Base-by-base conservation (phyloP, 2,113 vertebrate genomes). In the Acrocephalus arundinaceus region DNA sequence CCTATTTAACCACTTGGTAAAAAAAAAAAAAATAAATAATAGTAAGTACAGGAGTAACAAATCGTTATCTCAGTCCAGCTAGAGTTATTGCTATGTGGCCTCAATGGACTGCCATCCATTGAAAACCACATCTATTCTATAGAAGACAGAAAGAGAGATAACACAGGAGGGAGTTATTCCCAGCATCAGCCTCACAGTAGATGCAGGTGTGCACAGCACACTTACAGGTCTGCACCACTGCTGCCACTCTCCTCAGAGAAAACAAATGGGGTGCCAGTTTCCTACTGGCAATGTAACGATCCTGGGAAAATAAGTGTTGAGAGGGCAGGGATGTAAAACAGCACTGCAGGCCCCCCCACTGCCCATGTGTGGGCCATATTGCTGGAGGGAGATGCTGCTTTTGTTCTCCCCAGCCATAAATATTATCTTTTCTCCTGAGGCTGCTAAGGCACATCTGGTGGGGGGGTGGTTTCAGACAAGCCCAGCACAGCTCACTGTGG, bases 121-220 rank as follows among this genome's bases (percentile, higher is more conserved):
- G 67, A 9, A 33, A 95, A 82, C 73, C 1, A 11, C 31, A 87
- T 41, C 2, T 7, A 82, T 39, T 45, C 43, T 45, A 45, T 0
- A 41, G 43, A 87, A 82, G 58, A 83, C 0, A 4, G 51, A 63
- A 82, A 58, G 33, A 63, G 33, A 20, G 2, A n/a, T 31, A 48
- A 68, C 0, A 3, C n/a, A 52, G 65, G 22, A 1, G 2, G 37
- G 21, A 46, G 45, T 11, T 68, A 58, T 78, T 45, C 61, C 41
- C 52, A 89, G 33, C 33, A 59, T 15, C 1, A 0, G 46, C 27
- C 65, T 67, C 45, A 11, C 0, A 0, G 61, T 5, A 73, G 49
- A 48, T 21, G 51, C 7, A 68, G 67, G 58, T 19, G 30, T 46
- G 41, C n/a, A 45, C 1, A 3, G 58, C 27, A 58, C 1, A 2